Percentiles rank a stretch among this genome's conserved stretches.
phyloP scores from a whole-genome alignment of 2,113 vertebrate species.

The Paratilapia polleni region DNA sequence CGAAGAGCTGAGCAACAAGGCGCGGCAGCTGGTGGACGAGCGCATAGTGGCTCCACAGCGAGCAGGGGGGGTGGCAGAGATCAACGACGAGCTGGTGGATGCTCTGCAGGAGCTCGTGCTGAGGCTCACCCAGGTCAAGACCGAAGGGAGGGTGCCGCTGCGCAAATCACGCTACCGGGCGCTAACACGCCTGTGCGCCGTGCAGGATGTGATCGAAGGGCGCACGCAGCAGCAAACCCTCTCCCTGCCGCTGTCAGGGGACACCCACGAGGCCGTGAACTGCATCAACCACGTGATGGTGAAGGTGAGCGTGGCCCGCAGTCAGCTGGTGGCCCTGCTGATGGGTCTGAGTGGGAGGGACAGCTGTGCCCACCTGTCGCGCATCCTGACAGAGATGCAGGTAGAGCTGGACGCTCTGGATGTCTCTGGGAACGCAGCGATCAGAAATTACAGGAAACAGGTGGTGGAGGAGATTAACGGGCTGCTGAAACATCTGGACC shows the following conservation, averaged over 20 bases:
- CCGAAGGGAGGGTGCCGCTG: conserved; percentile 88
- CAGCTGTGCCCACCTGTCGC: conserved; percentile 91
- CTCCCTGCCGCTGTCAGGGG: conserved; percentile 90
- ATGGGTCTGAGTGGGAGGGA: conserved; percentile 90
- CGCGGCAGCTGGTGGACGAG: conserved; percentile 85
- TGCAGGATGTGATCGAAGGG: conserved; percentile 92
- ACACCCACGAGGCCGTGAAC: conserved; percentile 89
- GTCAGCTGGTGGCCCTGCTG: conserved; percentile 91
- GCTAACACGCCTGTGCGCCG: conserved; percentile 89
- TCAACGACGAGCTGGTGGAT: conserved; percentile 91
- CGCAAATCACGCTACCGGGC: conserved; percentile 93
- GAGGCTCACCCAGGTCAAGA: conserved; percentile 93
- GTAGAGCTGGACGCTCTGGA: conserved; percentile 95
- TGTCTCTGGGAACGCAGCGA: conserved; percentile 87
- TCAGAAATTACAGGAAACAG: conserved; percentile 94
- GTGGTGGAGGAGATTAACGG: conserved; percentile 96
- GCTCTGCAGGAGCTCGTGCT: conserved; percentile 90
- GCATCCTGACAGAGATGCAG: conserved; percentile 91
- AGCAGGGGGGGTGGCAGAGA: conserved; percentile 76
- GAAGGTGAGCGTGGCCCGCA: conserved; percentile 90
- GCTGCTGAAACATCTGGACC: conserved; percentile 90
- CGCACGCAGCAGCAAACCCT: conserved; percentile 85
- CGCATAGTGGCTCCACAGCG: conserved; percentile 86
- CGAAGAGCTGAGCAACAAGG: conserved; percentile 87
- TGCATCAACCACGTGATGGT: conserved; percentile 93